These are phyloP conservation scores for Tholera decimalis DNA, from an alignment of 2,888 invertebrate genomes.

Conservation along the genomic window DNA sequence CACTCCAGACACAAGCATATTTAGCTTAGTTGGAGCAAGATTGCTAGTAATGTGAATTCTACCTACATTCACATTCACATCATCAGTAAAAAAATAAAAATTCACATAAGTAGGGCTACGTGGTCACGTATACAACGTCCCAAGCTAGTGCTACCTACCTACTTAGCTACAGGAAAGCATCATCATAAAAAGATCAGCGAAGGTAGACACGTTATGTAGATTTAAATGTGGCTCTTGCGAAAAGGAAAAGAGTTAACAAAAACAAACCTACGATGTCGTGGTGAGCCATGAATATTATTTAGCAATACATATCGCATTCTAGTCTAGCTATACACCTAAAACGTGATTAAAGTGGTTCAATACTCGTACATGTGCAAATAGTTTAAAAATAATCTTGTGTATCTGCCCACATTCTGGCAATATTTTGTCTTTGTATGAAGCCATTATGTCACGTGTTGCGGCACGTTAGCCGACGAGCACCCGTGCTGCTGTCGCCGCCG, in stretches of 20 bases:
- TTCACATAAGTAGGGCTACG: too few species aligned
- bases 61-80: too few species aligned
- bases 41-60: too few species aligned
- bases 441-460: slow-evolving; percentile 55
- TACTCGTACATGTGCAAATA: slow-evolving; percentile 34
- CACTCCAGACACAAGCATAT: too few species aligned
- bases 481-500: slow-evolving; percentile 16
- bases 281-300: slow-evolving; percentile 22
- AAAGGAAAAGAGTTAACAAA: slow-evolving; percentile 15
- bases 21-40: too few species aligned
- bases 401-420: slow-evolving; percentile 56
- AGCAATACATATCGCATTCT: slow-evolving; percentile 43
- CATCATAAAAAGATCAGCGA: neutral
- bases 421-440: slow-evolving; percentile 42
- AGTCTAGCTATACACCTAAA: slow-evolving; percentile 8
- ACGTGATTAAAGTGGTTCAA: slow-evolving; percentile 33
- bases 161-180: slow-evolving; percentile 6
- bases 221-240: slow-evolving; percentile 6
- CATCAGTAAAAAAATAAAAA: too few species aligned
- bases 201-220: neutral
- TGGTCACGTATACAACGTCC: too few species aligned
- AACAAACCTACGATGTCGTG: slow-evolving; percentile 4
- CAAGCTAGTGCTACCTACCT: too few species aligned
- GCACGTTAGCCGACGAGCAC: slow-evolving; percentile 24
- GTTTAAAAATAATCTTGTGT: slow-evolving; percentile 50